Evolutionary conservation across 2,113 vertebrate genomes (phyloP), one percentile per base, ranked within the genome.

Genomic region (Percopsis transmontana): DNA sequence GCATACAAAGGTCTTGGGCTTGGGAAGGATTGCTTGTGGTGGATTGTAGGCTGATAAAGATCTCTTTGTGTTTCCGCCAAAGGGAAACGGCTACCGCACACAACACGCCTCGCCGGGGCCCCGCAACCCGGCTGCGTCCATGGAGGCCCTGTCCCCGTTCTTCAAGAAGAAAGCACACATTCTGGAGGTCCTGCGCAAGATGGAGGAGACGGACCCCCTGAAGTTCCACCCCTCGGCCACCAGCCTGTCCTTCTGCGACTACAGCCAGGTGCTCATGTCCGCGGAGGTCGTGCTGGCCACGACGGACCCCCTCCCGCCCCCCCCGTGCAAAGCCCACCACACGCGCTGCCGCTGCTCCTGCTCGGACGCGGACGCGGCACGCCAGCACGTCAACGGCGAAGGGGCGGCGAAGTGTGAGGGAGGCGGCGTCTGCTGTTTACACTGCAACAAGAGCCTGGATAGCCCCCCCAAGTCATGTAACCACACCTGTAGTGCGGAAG

Each of bases 131-230:
- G 84, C 33, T 52, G 72, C 78, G 1, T 89, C 93, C 6, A 86
- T 98, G 90, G 96, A 97, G 51, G 95, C 95, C 12, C 92, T 98
- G 44, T 97, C 96, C 10, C 96, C 96, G 0, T 98, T 98, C 85
- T 94, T 98, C 81, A 95, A 94, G 78, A 97, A 98, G 90, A 98
- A 97, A 90, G 96, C 96, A 57, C 96, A 96, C 86, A 98, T 98
- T 82, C 87, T 98, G 85, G 96, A 98, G 68, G 96, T 97, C 63
- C 90, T 98, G 24, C 93, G 95, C 61, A 95, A 94, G 81, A 92
- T 98, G 87, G 96, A 98, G 87, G 96, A 96, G 85, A 95, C 94
- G 0, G 96, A 97, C 72, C 94, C 95, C 0, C 90, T 94, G 8
- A 85, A 94, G 66, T 94, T 86, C 77, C 66, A 87, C 86, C 89